A percentile compares a stretch with the other conserved stretches of the same genome.
phyloP scores from a whole-genome alignment of 1,140 invertebrate genomes.

The Dryas iulia region DNA sequence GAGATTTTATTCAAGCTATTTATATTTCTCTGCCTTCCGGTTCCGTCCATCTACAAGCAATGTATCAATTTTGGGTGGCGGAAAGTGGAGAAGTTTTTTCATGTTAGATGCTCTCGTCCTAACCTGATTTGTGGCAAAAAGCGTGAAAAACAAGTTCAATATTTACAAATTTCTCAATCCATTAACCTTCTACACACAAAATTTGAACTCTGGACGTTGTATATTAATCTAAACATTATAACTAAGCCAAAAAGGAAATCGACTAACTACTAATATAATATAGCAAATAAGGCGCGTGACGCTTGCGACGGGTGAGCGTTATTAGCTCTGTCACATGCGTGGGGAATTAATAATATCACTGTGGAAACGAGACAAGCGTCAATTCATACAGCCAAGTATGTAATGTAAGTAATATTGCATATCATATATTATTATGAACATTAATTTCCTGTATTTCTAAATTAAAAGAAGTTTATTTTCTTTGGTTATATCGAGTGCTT shows the following conservation, averaged over 20 bases:
- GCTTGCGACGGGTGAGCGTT: slow-evolving; percentile 26
- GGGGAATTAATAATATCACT: slow-evolving; percentile 18
- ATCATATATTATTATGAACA: background rate
- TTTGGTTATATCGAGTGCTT: background rate
- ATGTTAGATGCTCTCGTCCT: too few relatives aligned
- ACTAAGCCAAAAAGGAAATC: background rate
- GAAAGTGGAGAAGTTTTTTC: too few relatives aligned
- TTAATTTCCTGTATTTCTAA: background rate
- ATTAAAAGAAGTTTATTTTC: background rate
- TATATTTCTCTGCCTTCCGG: too few relatives aligned
- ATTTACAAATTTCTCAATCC: too few relatives aligned
- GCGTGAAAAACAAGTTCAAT: too few relatives aligned
- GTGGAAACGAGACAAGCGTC: background rate
- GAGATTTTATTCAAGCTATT: too few relatives aligned
- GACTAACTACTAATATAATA: slow-evolving; percentile 26
- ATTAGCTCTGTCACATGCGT: slow-evolving; percentile 22
- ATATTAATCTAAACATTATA: too few relatives aligned
- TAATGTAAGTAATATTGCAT: background rate
- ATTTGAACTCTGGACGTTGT: too few relatives aligned
- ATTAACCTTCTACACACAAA: too few relatives aligned
- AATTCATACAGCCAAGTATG: background rate
- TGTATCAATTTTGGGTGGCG: too few relatives aligned
- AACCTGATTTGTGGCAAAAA: too few relatives aligned
- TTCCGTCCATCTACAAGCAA: too few relatives aligned
- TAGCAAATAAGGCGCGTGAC: slow-evolving; percentile 23